Evolutionary conservation across 2,113 vertebrate genomes (phyloP).

Genomic region (Aptenodytes patagonicus): DNA sequence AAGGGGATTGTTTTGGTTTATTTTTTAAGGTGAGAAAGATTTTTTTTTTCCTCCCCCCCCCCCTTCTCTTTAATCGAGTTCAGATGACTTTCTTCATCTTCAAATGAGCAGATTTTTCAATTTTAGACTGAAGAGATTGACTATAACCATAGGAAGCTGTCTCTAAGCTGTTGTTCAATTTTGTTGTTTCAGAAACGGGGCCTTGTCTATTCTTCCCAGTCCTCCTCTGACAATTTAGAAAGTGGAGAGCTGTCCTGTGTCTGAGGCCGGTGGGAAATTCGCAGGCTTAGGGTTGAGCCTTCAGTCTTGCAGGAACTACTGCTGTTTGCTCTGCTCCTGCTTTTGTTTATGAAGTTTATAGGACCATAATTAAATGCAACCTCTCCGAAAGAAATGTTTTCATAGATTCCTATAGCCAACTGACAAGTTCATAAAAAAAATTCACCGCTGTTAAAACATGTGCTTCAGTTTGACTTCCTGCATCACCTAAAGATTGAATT

Average conservation of each 20-base stretch:
- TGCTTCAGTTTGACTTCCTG: not conserved
- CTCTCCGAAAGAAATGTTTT: not conserved
- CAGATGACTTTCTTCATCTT: not conserved
- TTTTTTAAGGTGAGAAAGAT: not conserved
- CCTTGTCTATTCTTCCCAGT: not conserved
- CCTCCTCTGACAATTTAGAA: not conserved
- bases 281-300: not conserved
- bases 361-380: not conserved
- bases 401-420: not conserved
- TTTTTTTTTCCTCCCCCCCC: fast-evolving
- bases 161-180: not conserved
- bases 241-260: not conserved
- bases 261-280: not conserved
- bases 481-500: not conserved
- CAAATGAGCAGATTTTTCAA: not conserved
- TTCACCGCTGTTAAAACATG: not conserved
- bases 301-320: not conserved
- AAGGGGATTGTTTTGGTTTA: not conserved
- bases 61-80: not conserved
- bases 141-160: not conserved
- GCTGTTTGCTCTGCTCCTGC: not conserved
- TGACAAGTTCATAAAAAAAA: not conserved
- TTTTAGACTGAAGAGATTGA: not conserved
- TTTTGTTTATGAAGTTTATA: not conserved
- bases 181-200: not conserved